Percentiles rank a stretch among this genome's conserved stretches.
Conservation (phyloP, 2,888 invertebrate species). For the Amphipyra berbera region DNA sequence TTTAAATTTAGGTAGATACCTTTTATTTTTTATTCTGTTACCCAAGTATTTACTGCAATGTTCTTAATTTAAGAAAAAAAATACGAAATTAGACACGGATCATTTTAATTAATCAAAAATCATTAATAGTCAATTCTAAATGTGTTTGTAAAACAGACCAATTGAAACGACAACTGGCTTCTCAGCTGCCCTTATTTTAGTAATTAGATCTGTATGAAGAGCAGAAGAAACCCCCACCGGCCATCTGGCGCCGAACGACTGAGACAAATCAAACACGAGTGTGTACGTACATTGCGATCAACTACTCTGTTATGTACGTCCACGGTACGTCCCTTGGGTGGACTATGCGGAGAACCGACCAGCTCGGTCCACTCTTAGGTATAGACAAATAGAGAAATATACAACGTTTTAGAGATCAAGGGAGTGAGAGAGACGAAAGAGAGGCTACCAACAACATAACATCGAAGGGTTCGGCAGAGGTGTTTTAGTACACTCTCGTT, state of each 20-base stretch:
- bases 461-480: too few species aligned
- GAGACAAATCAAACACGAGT: conserved; percentile 38
- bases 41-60: too few species aligned
- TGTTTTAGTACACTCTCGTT: too few species aligned
- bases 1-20: too few species aligned
- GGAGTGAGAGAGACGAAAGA: too few species aligned
- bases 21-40: too few species aligned
- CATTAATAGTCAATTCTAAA: too few species aligned
- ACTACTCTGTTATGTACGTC: conserved; percentile 3
- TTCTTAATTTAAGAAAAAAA: too few species aligned
- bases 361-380: neutral
- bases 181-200: conserved; percentile 47
- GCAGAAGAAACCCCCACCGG: conserved; percentile 32
- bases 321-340: conserved; percentile 19
- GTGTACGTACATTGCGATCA: conserved; percentile 1
- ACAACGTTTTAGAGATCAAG: neutral
- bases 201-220: conserved; percentile 55
- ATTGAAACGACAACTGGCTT: conserved; percentile 17
- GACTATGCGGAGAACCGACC: neutral
- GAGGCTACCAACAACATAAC: too few species aligned
- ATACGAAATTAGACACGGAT: too few species aligned
- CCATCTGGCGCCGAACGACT: conserved; percentile 48
- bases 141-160: neutral
- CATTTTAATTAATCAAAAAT: too few species aligned
- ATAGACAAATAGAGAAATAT: neutral